phyloP scores from a whole-genome alignment of 2,113 vertebrate genomes.

The mouse (Mus musculus) region DNA sequence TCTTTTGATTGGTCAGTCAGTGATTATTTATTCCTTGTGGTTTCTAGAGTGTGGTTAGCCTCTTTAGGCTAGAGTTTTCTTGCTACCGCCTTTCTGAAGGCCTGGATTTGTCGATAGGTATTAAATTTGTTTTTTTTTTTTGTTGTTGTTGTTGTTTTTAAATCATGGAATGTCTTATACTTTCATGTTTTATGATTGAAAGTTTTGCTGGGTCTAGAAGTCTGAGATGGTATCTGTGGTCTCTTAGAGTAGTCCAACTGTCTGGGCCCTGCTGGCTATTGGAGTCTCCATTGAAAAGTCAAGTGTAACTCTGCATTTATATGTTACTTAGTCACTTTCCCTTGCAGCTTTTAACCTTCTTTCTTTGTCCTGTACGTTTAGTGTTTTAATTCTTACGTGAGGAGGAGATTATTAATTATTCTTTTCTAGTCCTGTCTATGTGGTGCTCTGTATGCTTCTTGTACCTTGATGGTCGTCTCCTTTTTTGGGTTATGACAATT shows the following conservation, averaged over 20 bases:
- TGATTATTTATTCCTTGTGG: background rate
- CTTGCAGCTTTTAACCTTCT: background rate
- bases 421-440: too few species aligned
- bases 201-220: background rate
- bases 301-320: too few species aligned
- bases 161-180: too few species aligned
- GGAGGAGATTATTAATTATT: too few species aligned
- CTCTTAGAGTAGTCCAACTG: background rate
- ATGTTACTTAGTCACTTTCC: background rate
- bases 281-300: background rate
- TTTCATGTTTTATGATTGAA: background rate
- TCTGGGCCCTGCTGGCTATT: too few species aligned
- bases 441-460: too few species aligned
- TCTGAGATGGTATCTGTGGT: background rate
- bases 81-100: background rate
- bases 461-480: too few species aligned
- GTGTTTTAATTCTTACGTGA: too few species aligned
- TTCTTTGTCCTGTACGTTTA: background rate
- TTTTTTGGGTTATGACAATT: too few species aligned
- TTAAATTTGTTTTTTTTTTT: too few species aligned
- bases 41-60: background rate
- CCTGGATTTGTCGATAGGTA: too few species aligned
- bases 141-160: too few species aligned
- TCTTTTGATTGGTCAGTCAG: background rate
- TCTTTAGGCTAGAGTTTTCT: background rate